phyloP scores from a whole-genome alignment of 2,797 vertebrate species.

The Neosalanx taihuensis region DNA sequence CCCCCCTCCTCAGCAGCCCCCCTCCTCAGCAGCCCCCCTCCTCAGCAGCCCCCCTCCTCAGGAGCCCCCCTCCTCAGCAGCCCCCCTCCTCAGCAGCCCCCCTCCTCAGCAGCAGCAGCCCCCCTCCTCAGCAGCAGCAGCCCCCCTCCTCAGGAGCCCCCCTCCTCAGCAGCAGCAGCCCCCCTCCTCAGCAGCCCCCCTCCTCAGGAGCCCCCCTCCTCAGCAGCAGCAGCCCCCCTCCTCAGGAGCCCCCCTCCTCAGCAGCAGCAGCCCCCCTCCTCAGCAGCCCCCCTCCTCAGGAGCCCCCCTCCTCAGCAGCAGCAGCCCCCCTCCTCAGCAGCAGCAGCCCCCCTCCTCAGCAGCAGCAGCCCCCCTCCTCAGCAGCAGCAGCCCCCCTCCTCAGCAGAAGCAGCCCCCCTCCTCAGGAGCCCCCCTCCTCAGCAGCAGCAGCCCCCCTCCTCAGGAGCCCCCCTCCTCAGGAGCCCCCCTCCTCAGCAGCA shows the following conservation, averaged over 20 bases:
- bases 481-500: slow-evolving; percentile 11
- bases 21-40: no score
- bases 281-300: slow-evolving; percentile 40
- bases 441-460: slow-evolving; percentile 45
- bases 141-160: slow-evolving; percentile 42
- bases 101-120: slow-evolving; percentile 28
- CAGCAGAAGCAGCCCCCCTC: slow-evolving; percentile 50
- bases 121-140: slow-evolving; percentile 25
- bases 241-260: slow-evolving; percentile 45
- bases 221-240: slow-evolving; percentile 43
- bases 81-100: no score
- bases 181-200: slow-evolving; percentile 46
- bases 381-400: slow-evolving; percentile 45
- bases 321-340: slow-evolving; percentile 47
- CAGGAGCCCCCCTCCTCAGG: slow-evolving; percentile 40
- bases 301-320: no score
- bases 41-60: slow-evolving; percentile 35
- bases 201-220: slow-evolving; percentile 12
- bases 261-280: slow-evolving; percentile 36
- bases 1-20: no score
- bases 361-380: no score
- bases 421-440: slow-evolving; percentile 13
- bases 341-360: slow-evolving; percentile 33
- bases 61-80: slow-evolving; percentile 42
- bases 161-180: slow-evolving; percentile 44